phyloP scores from a whole-genome alignment of 2,113 vertebrate genomes.

The Bettongia penicillata region DNA sequence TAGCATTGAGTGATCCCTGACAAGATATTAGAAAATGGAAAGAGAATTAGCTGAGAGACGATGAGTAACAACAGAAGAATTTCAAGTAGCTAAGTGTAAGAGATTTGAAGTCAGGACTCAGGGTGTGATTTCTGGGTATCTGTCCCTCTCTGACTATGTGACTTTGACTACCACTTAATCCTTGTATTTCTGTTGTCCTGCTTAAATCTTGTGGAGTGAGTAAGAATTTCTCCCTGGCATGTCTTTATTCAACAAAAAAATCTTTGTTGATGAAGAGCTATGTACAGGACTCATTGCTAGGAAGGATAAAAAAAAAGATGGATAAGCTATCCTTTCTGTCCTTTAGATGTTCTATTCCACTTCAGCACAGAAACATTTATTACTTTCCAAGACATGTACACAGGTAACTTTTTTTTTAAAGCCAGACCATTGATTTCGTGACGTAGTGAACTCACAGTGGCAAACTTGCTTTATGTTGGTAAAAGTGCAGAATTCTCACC shows the following conservation, averaged over 20 bases:
- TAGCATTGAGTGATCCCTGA: neutral
- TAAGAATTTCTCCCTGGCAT: neutral
- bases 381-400: neutral
- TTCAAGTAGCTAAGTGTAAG: slow-evolving; percentile 10
- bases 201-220: neutral
- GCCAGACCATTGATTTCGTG: neutral
- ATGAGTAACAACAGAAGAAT: neutral
- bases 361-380: neutral
- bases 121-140: neutral
- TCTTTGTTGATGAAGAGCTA: neutral
- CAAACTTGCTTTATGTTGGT: neutral
- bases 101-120: neutral
- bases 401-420: neutral
- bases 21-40: slow-evolving; percentile 11
- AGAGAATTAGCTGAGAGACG: neutral
- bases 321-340: neutral
- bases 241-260: neutral
- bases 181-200: neutral
- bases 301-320: neutral
- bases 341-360: neutral
- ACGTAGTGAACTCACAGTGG: neutral
- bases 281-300: neutral
- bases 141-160: neutral
- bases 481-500: neutral
- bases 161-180: neutral